Evolutionary conservation across 2,113 vertebrate genomes (phyloP).

Genomic region (Vireo altiloquus): DNA sequence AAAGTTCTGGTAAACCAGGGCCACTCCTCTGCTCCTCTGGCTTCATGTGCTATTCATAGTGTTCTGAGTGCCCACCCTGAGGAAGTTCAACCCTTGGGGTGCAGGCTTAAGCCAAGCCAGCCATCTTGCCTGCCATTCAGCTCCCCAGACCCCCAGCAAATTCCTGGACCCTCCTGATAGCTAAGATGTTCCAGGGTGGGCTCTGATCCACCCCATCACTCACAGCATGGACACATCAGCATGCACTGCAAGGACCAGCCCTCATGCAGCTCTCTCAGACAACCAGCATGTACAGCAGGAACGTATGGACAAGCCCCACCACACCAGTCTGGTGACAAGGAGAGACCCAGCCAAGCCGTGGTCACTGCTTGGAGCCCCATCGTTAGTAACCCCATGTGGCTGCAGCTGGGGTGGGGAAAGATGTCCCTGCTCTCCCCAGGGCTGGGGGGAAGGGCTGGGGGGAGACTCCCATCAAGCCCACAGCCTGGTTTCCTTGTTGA

Average conservation of each 20-base stretch:
- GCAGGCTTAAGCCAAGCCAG: slow-evolving; percentile 53
- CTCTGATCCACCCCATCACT: background rate
- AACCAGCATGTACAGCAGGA: background rate
- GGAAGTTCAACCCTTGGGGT: slow-evolving; percentile 60
- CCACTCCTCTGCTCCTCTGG: slow-evolving; percentile 62
- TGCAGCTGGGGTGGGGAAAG: background rate
- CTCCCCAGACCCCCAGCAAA: background rate
- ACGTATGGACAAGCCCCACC: fast-evolving
- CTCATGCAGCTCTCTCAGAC: background rate
- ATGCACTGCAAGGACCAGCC: background rate
- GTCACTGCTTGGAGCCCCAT: background rate
- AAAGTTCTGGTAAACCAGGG: slow-evolving; percentile 65
- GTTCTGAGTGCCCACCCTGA: slow-evolving; percentile 68
- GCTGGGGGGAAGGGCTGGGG: background rate
- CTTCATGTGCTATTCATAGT: slow-evolving; percentile 64
- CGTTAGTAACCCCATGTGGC: background rate
- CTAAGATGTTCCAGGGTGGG: background rate
- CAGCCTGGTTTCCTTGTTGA: background rate
- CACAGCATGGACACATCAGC: background rate
- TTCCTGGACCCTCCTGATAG: background rate
- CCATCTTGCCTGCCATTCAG: background rate
- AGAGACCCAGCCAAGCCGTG: background rate
- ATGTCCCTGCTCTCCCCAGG: background rate
- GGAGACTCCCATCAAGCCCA: background rate
- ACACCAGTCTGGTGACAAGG: background rate